Base-by-base conservation (phyloP, 2,888 invertebrate species). In the Aspidiotus destructor region DNA sequence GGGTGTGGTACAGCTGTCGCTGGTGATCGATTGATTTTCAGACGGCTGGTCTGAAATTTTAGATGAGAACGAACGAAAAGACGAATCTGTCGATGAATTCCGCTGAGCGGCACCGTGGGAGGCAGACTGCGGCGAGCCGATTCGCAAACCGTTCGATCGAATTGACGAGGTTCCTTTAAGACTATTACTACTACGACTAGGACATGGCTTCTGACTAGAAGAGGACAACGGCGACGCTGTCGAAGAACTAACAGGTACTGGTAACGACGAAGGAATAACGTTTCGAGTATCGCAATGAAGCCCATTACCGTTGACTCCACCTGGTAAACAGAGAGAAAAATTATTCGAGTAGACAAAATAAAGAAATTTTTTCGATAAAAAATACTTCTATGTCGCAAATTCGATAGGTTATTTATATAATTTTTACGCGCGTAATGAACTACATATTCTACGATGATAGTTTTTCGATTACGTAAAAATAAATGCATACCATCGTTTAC, bases 161-260 rank as follows among this genome's bases (percentile, higher is more conserved):
- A 41, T 48, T 44, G 64, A 17, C 41, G 15, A 28, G 28, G 28
- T 28, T 28, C 28, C 28, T 28, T 28, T 28, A 28, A 28, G 1
- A 28, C 28, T 28, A 28, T 28, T 67, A 67, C 42, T 8, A 67
- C 15, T 52, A 67, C 10, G 67, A 67, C 67, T 67, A 67, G 67
- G 60, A 8, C 41, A 10, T 3, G 67, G 1, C 52, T 60, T 60
- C 11, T 67, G 67, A 67, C 67, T 67, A 67, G 67, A 63, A 67
- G 67, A 58, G 13, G 58, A 40, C 28, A 13, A 8, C 10, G 58
- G 2, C 28, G 58, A 11, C 28, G 58, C 16, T 16, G 17, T 16
- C 6, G 16, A 41, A 40, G 40, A 17, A 42, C 54, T 53, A 17
- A 57, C 62, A 41, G 44, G 48, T 13, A 28, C 42, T 61, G 62